Evolutionary conservation across 2,888 invertebrate species (phyloP), one percentile per base, ranked within the genome.

Genomic region (Meloe dianella): DNA sequence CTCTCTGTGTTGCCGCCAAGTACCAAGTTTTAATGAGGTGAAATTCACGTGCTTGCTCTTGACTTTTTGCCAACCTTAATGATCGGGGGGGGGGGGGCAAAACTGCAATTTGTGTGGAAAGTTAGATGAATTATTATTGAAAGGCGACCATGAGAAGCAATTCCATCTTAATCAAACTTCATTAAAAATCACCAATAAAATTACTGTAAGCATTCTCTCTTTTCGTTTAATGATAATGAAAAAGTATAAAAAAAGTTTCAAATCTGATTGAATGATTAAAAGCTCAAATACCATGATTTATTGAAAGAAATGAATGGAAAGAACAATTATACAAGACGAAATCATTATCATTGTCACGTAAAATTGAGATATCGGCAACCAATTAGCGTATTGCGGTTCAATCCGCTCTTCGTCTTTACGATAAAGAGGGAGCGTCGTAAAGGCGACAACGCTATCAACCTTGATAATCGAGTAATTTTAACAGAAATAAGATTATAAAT

Each of bases 401-500:
- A 75, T 77, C 73, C 71, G 74, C 73, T 73, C 77, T 74, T 78
- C 67, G 62, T 68, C 60, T 66, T 47, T 3, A 12, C 9, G 20
- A 9, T 20, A 41, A 41, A 41, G n/a, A 47, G 29, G 22, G 65
- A 67, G 60, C 61, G 66, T 61, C 61, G 66, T 61, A 64, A 64
- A 73, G 69, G 71, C 71, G 73, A 71, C 73, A 71, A 64, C 73
- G 74, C 77, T 73, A 77, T 77, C 77, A 77, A 75, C 76, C 78
- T 75, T 78, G 78, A 79, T 82, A 83, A 82, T 82, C 79, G 80
- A 80, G 81, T 82, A 83, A 83, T 82, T 83, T 81, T 81, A 82
- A 81, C 81, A 81, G 82, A 80, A 82, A 82, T 82, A 82, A 82
- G 82, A 83, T 83, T 82, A 83, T 82, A 82, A 83, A 83, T 83